These are phyloP conservation scores for Volucella inanis DNA, from an alignment of 2,888 invertebrate species.

Conservation along the genomic window DNA sequence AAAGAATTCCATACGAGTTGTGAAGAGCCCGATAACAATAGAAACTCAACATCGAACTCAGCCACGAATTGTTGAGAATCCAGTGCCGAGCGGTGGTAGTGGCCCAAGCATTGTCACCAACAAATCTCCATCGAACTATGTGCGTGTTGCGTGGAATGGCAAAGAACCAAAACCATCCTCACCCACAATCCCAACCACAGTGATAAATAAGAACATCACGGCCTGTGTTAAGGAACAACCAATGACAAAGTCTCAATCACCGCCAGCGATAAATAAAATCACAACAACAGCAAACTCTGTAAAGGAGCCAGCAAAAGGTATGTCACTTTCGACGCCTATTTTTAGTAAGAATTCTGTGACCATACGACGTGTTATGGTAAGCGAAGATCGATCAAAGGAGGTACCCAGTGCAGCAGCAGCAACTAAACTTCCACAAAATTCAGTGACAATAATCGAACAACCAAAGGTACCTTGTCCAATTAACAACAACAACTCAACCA, in stretches of 20 bases:
- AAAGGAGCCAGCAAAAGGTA: slow-evolving; percentile 42
- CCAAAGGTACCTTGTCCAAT: slow-evolving; percentile 7
- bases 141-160: slow-evolving; percentile 60
- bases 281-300: slow-evolving; percentile 30
- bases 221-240: slow-evolving; percentile 41
- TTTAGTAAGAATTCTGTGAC: slow-evolving; percentile 68
- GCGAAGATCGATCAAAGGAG: slow-evolving; percentile 50
- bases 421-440: too few species aligned
- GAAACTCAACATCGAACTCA: neutral
- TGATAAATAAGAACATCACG: slow-evolving; percentile 35
- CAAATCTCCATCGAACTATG: slow-evolving; percentile 29
- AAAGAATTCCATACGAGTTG: slow-evolving; percentile 24
- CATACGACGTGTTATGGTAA: slow-evolving; percentile 54
- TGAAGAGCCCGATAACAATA: slow-evolving; percentile 25
- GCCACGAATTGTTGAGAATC: slow-evolving; percentile 18
- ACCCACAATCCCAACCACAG: slow-evolving; percentile 47
- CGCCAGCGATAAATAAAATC: slow-evolving; percentile 52
- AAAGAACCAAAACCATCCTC: slow-evolving; percentile 54
- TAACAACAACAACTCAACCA: slow-evolving; percentile 13
- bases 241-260: neutral
- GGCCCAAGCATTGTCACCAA: neutral
- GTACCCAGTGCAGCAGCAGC: neutral
- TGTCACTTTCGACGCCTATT: slow-evolving; percentile 40
- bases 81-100: neutral
- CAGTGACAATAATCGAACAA: neutral